Evolutionary conservation across 2,888 invertebrate species (phyloP), one percentile per base, ranked within the genome.

Genomic region (Troilus luridus): DNA sequence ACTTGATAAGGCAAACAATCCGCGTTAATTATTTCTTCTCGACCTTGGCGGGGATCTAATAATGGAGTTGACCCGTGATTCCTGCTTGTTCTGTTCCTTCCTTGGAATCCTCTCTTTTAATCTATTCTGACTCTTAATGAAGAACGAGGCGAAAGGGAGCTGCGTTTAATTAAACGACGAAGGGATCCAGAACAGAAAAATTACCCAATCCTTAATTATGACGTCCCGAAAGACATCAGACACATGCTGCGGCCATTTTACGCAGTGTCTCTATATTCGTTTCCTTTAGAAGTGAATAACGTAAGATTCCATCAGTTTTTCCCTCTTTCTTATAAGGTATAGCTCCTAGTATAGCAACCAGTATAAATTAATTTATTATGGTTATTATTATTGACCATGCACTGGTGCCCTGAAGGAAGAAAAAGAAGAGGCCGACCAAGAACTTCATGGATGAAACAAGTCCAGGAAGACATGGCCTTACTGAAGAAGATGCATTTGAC

Each of bases 51-150:
- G 12, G n/a, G 56, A 56, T 56, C 56, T 85, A 85, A 85, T 85
- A 85, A 85, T 85, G 56, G n/a, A 85, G 85, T 85, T 85, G 85
- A 85, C 85, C 85, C 11, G 85, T 85, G 85, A 85, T 85, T 85
- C 56, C 85, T 11, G 21, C 85, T 56, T 56, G 56, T 85, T 58
- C 85, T 41, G 41, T 41, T 24, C 54, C 0, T 56, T 85, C 17
- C n/a, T 12, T 10, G 56, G 11, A 58, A n/a, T 85, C 85, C 85
- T n/a, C 56, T n/a, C 56, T 54, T 56, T 56, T 85, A n/a, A 85
- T 56, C n/a, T 21, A 12, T 21, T 41, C 85, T 85, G 0, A n/a
- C 85, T 21, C 21, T 58, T 85, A 85, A 85, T 85, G 54, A 85
- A 58, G 56, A 54, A n/a, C 56, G n/a, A 56, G 56, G 21, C 56